These are phyloP conservation scores for Brachionus calyciflorus DNA, from an alignment of 1,140 invertebrate genomes.

Conservation along the genomic window DNA sequence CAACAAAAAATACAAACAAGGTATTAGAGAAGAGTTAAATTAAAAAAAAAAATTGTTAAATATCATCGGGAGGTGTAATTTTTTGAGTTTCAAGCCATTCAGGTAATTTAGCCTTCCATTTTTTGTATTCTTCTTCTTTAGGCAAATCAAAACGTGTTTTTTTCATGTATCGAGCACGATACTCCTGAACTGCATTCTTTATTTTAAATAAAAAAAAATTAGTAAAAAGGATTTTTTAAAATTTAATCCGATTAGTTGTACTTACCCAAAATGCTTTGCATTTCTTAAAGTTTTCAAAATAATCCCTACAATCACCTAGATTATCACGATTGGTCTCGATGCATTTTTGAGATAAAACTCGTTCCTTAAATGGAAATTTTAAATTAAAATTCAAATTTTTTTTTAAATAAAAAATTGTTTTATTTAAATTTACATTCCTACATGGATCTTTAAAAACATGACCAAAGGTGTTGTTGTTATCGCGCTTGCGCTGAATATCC, in stretches of 20 bases:
- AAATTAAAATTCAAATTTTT: conserved; percentile 1
- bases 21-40: no score
- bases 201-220: background rate
- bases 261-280: conserved; percentile 45
- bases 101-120: conserved; percentile 44
- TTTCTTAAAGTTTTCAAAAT: conserved; percentile 46
- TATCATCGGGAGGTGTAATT: conserved; percentile 46
- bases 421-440: background rate
- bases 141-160: conserved; percentile 37
- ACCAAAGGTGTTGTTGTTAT: conserved; percentile 32
- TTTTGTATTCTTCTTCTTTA: conserved; percentile 44
- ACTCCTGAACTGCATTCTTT: conserved; percentile 47
- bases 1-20: conserved; percentile 6
- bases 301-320: conserved; percentile 28
- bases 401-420: background rate
- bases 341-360: conserved; percentile 38
- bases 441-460: conserved; percentile 40
- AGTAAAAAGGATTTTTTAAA: background rate
- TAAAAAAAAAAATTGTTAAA: conserved; percentile 35
- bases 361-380: conserved; percentile 9
- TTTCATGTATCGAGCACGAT: conserved; percentile 29
- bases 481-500: conserved; percentile 21
- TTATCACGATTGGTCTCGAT: conserved; percentile 26
- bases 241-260: background rate
- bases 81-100: conserved; percentile 31